These are phyloP conservation scores for Phaedon cochleariae DNA, from an alignment of 2,888 invertebrate genomes.

Conservation along the genomic window DNA sequence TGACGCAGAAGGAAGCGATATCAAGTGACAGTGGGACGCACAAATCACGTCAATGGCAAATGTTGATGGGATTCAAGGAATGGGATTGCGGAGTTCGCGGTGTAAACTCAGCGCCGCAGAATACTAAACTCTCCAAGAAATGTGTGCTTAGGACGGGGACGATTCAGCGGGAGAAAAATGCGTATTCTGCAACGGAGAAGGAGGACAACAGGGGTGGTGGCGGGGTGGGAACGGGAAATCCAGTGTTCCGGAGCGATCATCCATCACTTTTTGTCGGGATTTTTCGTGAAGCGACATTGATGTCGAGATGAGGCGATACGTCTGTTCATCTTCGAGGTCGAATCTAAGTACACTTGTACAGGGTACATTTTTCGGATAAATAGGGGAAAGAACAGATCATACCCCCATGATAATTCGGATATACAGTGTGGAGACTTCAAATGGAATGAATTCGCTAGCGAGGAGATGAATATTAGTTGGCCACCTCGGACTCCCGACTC, in stretches of 20 bases:
- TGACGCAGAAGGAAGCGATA: too few species aligned
- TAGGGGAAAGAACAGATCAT: too few species aligned
- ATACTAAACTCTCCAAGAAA: constrained; percentile 59
- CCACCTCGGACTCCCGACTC: too few species aligned
- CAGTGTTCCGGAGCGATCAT: constrained; percentile 58
- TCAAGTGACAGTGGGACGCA: constrained; percentile 58
- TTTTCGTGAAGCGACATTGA: constrained; percentile 21
- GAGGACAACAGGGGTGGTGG: constrained; percentile 20
- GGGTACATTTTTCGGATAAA: too few species aligned
- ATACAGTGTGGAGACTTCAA: too few species aligned
- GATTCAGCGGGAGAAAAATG: constrained; percentile 58
- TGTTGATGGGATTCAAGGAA: constrained; percentile 60
- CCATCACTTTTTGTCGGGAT: constrained; percentile 58
- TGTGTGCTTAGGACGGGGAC: constrained; percentile 60
- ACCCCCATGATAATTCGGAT: too few species aligned
- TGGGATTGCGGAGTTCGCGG: constrained; percentile 59
- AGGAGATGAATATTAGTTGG: too few species aligned
- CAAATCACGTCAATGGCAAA: constrained; percentile 63
- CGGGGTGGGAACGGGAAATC: constrained; percentile 51
- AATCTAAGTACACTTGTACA: too few species aligned
- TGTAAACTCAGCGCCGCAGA: constrained; percentile 56
- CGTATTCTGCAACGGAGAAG: constrained; percentile 53
- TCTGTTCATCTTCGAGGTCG: too few species aligned
- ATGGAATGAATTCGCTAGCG: too few species aligned
- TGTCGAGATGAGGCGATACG: too few species aligned